Evolutionary conservation across 1,140 invertebrate genomes (phyloP), one percentile per base, ranked within the genome.

Genomic region (Drosophila triauraria): DNA sequence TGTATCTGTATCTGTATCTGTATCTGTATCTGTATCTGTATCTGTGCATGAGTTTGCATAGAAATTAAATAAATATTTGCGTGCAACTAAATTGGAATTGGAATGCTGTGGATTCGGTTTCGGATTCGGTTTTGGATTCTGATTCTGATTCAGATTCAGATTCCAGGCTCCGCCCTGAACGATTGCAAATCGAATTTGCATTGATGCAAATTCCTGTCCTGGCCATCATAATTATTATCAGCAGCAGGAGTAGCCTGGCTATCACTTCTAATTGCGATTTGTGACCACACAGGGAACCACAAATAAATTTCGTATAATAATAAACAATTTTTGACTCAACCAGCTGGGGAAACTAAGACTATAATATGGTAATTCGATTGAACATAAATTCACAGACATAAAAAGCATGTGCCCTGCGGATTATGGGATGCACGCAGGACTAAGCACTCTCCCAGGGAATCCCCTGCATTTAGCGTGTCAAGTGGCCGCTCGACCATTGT

Each of bases 21-120:
- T 23, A 35, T 48, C n/a, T 48, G 44, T 30, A 46, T 68, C 48
- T 85, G 63, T 20, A 50, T 69, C 51, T 78, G 81, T 61, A 48
- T 72, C 68, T 80, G 67, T 71, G 82, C 80, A 51, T 68, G 59
- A 61, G 65, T 78, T 78, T 78, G 76, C 75, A 78, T 84, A 79
- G 54, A 88, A 84, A 87, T 87, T 84, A 87, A 80, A 82, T 88
- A 87, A 87, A 87, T 87, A 87, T 87, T 87, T 87, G 84, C 84
- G 54, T 84, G 64, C 68, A 84, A 80, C 80, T 70, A 84, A 87
- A 87, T 87, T 87, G 84, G 78, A 88, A 87, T 83, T 88, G 84
- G 78, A 88, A 87, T 88, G 80, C 70, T 70, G 69, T 42, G 59
- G 51, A 43, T 67, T 50, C 23, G 60, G 35, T 50, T 61, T 75